Base-by-base conservation (phyloP, 2,113 vertebrate species). In the Herpailurus yagouaroundi region DNA sequence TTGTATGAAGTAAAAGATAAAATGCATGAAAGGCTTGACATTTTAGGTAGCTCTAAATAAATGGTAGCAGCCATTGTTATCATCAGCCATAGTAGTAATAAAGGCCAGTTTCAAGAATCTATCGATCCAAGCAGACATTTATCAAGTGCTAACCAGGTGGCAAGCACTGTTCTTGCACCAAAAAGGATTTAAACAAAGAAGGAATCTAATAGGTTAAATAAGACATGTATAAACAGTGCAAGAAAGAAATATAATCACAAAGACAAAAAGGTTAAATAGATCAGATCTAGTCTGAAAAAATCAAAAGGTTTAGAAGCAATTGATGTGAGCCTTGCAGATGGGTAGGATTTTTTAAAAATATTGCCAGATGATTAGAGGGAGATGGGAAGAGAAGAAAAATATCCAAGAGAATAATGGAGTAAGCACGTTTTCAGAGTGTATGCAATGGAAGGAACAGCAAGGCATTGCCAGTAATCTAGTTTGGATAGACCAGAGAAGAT, bases 161-260 rank as follows among this genome's bases (percentile, higher is more conserved):
- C 31, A 93, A 52, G 25, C 38, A 84, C 50, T 85, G 4, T 71
- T 80, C 45, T 94, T 89, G 14, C 18, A 94, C 64, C n/a, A 97
- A 96, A 95, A 92, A 25, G 21, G 38, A 76, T 66, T 95, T 89
- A 80, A 83, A 96, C 83, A 25, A 95, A 96, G 19, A 89, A 91
- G 6, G 48, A 71, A 66, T 81, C 55, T 68, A 86, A 91, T 7
- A 31, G 11, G 27, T 69, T 77, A 77, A 82, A 83, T 63, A 95
- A 84, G 29, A 36, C n/a, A 55, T 14, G 2, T 87, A 60, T 69
- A 77, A 83, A 52, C 19, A 83, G 9, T 52, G 3, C 21, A 94
- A 89, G 57, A 84, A 92, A 92, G 23, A 93, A 95, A 85, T 74
- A 18, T 38, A 74, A 97, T 68, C 55, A 85, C 45, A 93, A 93